Conservation (phyloP, 1,140 invertebrate genomes). For the Bradysia coprophila region DNA sequence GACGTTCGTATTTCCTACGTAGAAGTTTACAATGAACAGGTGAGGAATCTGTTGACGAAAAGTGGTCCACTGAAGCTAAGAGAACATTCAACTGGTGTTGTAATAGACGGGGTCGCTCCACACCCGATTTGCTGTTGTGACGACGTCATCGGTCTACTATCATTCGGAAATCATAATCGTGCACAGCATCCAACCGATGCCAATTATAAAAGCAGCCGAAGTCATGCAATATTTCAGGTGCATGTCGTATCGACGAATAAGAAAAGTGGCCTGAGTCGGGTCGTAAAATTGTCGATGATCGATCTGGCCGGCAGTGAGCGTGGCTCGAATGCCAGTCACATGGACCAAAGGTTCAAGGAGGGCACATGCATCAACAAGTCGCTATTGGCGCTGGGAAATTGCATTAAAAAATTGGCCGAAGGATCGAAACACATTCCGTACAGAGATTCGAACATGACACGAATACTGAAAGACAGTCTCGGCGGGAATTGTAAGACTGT, state of each 20-base stretch:
- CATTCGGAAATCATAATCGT: slow-evolving; percentile 75
- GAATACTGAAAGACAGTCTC: too few species aligned
- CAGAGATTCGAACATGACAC: too few species aligned
- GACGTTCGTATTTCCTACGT: slow-evolving; percentile 53
- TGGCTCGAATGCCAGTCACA: slow-evolving; percentile 55
- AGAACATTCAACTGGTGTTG: slow-evolving; percentile 70
- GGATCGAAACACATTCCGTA: slow-evolving; percentile 56
- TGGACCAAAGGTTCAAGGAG: slow-evolving; percentile 62
- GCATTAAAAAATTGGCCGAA: slow-evolving; percentile 79
- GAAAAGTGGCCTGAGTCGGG: slow-evolving; percentile 32
- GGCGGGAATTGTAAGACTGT: too few species aligned
- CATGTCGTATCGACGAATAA: slow-evolving; percentile 39
- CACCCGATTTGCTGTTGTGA: slow-evolving; percentile 57
- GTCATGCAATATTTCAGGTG: slow-evolving; percentile 90
- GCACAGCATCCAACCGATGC: slow-evolving; percentile 96
- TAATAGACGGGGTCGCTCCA: slow-evolving; percentile 67
- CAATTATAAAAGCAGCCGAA: slow-evolving; percentile 88
- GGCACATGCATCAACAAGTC: slow-evolving; percentile 88
- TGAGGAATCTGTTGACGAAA: slow-evolving; percentile 75
- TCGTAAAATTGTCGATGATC: slow-evolving; percentile 77
- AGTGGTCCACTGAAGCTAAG: slow-evolving; percentile 55
- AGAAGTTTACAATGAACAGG: slow-evolving; percentile 92
- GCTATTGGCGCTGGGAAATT: slow-evolving; percentile 77
- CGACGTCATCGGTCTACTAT: slow-evolving; percentile 66
- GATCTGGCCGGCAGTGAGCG: slow-evolving; percentile 85